Base-by-base conservation (phyloP, 2,888 invertebrate genomes). In the Conus canariensis region DNA sequence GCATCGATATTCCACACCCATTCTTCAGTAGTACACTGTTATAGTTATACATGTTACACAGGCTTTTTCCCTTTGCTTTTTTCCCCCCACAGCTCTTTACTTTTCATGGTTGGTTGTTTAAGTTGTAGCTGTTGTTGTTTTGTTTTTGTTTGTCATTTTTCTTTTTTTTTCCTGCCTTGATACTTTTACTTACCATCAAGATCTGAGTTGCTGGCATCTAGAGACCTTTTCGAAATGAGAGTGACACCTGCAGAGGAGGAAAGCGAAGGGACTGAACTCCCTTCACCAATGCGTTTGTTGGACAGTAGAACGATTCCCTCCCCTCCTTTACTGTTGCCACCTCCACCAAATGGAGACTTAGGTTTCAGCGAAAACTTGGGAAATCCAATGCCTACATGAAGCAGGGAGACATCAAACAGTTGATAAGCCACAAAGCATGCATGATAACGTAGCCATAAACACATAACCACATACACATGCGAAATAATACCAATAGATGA, bases 201-300 rank as follows among this genome's bases (percentile, higher is more conserved):
- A 90, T 94, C 94, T 88, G 90, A 89, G 77, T 91, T 92, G 91
- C 92, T 94, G 80, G 93, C 92, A 90, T 94, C 93, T 59, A 94
- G 83, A 58, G 93, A 92, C 91, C 93, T 93, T 93, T 93, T 95
- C 56, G 95, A 95, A 77, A 95, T 91, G 56, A 95, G 94, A 90
- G 94, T 95, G 90, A 95, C 93, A 60, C 95, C 96, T 83, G 94
- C 94, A 77, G 92, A 87, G 10, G 92, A 88, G 80, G 91, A 82
- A 60, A 87, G 82, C 10, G 88, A 85, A 25, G 92, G 89, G 88
- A 74, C 90, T 22, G 85, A 67, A 89, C 92, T 77, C 91, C 85
- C 83, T 16, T 64, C 91, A 77, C 92, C 93, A 45, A 94, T 91
- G 19, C 94, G 93, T 87, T 93, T 93, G 89, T 90, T 93, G 70